Evolutionary conservation across 2,888 invertebrate genomes (phyloP), one percentile per base, ranked within the genome.

Genomic region (Chrysotoxum bicinctum): DNA sequence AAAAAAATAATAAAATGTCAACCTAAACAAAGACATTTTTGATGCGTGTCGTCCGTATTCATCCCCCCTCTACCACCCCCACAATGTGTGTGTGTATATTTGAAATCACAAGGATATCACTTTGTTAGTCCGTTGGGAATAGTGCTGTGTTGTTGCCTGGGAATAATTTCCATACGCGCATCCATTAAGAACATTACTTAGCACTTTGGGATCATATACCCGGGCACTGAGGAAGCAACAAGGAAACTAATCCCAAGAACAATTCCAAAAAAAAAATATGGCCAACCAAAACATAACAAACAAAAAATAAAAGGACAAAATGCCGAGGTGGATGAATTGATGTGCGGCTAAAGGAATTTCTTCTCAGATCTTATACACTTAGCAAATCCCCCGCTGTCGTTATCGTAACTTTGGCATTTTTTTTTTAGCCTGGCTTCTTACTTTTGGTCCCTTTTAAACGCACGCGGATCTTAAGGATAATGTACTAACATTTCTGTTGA

Each of bases 141-240:
- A 60, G 19, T 19, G 45, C 6, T 45, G 19, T 69, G 70, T 66
- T 75, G 74, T 66, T 50, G 66, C 48, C 48, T 80, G 80, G 68
- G 80, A 80, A 76, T 80, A 70, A 85, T 85, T 85, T 81, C 85
- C 85, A 81, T 85, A 81, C 81, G 81, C 85, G 85, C 81, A 81
- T 85, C 85, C 85, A 85, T 85, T 85, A 85, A 77, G 81, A 81
- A 85, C 85, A 85, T 85, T 85, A 85, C 85, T 85, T 85, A 81
- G 85, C 85, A 85, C 85, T 85, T 85, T 85, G 85, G 76, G 84
- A 80, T 80, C 79, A 45, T 64, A 45, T 64, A 76, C 62, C 50
- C 21, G 6, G 21, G 52, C 64, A 21, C 76, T 76, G 6, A 21
- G 73, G 73, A 58, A 73, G 66, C 76, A 80, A 81, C 76, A 85